Evolutionary conservation across 2,797 vertebrate genomes (phyloP).

Genomic region (Notolabrus celidotus): DNA sequence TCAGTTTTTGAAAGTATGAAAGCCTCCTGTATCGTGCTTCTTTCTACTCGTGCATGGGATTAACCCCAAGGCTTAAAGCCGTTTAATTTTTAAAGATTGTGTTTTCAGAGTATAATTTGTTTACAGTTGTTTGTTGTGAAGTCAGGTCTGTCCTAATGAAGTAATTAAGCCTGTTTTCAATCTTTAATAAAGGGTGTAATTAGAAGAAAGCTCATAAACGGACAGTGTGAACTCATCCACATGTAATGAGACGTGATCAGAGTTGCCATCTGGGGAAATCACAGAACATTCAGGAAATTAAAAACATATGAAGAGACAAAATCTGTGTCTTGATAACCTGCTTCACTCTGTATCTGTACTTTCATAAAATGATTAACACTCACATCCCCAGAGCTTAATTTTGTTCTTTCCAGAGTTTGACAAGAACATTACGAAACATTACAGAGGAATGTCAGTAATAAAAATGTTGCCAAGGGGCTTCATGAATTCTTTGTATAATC

Average conservation of each 20-base stretch:
- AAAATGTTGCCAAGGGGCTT: slow-evolving; percentile 3
- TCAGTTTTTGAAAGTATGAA: neutral
- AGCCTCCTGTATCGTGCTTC: neutral
- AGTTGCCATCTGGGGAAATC: slow-evolving; percentile 42
- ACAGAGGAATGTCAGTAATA: slow-evolving; percentile 17
- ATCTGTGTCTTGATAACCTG: neutral
- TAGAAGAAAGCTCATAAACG: slow-evolving; percentile 20
- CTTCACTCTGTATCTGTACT: neutral
- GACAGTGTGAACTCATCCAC: slow-evolving; percentile 7
- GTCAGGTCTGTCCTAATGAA: neutral
- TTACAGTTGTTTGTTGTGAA: slow-evolving; percentile 11
- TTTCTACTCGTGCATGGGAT: slow-evolving; percentile 9
- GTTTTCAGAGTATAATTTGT: neutral
- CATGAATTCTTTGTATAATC: slow-evolving; percentile 34
- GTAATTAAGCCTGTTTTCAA: slow-evolving; percentile 18
- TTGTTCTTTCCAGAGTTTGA: slow-evolving; percentile 11
- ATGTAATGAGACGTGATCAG: slow-evolving; percentile 25
- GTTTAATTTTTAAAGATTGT: neutral
- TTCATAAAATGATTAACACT: slow-evolving; percentile 15
- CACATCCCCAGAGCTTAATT: neutral
- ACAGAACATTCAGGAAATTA: slow-evolving; percentile 23
- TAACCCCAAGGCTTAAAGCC: slow-evolving; percentile 1
- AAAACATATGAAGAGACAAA: slow-evolving; percentile 10
- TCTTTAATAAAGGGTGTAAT: slow-evolving; percentile 21
- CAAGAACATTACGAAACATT: neutral